Conservation (phyloP, 1,140 invertebrate species). For the Pogonus chalceus region DNA sequence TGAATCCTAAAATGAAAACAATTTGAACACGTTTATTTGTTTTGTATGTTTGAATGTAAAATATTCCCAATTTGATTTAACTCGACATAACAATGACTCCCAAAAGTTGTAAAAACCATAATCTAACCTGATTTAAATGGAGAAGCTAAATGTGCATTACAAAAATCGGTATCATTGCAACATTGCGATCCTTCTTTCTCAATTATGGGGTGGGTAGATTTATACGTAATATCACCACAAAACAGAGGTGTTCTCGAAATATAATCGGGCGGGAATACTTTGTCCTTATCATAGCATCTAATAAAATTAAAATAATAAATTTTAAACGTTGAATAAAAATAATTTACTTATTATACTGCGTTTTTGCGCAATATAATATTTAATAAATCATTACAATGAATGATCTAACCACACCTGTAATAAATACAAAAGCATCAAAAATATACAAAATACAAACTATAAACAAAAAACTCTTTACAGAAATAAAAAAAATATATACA, state of each 20-base stretch:
- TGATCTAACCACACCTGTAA: no score
- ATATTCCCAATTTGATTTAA: not conserved
- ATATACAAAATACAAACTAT: no score
- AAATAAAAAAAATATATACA: no score
- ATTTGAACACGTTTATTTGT: not conserved
- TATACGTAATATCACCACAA: not conserved
- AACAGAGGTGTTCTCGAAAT: not conserved
- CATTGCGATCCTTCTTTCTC: not conserved
- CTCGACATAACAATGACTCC: no score
- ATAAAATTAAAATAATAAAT: not conserved
- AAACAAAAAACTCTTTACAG: no score
- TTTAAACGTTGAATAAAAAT: not conserved
- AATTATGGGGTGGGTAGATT: not conserved
- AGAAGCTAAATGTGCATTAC: not conserved
- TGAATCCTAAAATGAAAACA: no score
- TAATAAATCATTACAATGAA: no score
- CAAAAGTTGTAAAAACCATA: not conserved
- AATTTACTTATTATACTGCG: no score
- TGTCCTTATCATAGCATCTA: not conserved
- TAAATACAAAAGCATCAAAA: no score
- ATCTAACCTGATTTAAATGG: not conserved
- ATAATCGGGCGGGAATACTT: not conserved
- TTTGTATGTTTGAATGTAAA: not conserved
- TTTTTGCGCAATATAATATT: no score
- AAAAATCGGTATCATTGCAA: slow-evolving; percentile 1